phyloP scores from a whole-genome alignment of 37 sponge, comb jelly and placozoan species.

The Chondrilla cf. caribensis region DNA sequence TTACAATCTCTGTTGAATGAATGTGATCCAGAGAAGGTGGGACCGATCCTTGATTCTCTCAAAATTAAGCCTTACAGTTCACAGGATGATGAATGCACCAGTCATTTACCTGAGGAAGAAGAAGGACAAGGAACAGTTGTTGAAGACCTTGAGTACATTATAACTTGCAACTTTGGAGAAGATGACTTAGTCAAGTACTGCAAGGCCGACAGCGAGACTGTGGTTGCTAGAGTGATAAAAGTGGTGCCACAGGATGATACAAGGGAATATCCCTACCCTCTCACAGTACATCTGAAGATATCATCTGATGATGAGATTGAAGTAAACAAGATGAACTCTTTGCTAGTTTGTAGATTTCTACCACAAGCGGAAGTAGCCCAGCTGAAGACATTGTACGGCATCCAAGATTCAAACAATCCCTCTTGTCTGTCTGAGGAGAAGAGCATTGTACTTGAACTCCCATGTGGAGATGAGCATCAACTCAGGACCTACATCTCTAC shows the following conservation, averaged over 20 bases:
- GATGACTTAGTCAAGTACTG: constrained; percentile 4
- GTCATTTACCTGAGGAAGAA: neutral
- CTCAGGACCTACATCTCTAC: neutral
- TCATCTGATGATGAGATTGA: neutral
- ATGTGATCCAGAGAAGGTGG: neutral
- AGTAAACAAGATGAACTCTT: neutral
- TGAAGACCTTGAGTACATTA: neutral
- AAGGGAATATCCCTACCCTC: neutral
- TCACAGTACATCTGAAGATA: neutral
- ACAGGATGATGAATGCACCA: neutral
- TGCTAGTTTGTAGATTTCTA: neutral
- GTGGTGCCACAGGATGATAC: neutral
- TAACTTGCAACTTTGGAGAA: constrained; percentile 2
- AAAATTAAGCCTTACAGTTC: neutral
- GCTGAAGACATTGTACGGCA: neutral
- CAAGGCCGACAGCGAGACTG: neutral
- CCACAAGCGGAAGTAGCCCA: neutral
- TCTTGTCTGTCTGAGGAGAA: neutral
- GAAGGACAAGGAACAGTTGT: neutral
- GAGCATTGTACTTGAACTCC: neutral
- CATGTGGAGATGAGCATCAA: neutral
- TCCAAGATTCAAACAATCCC: neutral
- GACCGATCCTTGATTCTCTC: neutral
- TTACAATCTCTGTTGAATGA: neutral
- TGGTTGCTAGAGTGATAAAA: neutral